Percentiles rank a stretch among this genome's conserved stretches.
These are phyloP conservation scores for Myotis planiceps DNA, from an alignment of 2,797 vertebrate genomes.

Conservation along the genomic window DNA sequence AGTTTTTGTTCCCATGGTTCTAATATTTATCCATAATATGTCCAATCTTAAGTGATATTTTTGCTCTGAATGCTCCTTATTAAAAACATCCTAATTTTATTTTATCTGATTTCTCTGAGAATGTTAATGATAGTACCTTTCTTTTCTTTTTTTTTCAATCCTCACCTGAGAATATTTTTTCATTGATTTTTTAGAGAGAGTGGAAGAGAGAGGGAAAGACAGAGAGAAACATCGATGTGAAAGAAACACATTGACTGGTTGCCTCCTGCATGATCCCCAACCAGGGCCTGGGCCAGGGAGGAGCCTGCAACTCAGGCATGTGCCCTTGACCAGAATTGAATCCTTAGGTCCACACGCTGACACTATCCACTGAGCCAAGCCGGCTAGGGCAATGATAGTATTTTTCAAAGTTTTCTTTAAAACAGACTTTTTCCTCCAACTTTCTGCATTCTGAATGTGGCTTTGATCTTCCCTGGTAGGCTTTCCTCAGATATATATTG, in stretches of 20 bases:
- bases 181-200: too few relatives aligned
- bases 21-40: neutral
- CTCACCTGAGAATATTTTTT: too few relatives aligned
- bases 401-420: constrained; percentile 33
- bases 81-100: constrained; percentile 12
- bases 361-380: too few relatives aligned
- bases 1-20: neutral
- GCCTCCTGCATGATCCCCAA: too few relatives aligned
- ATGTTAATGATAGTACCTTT: neutral
- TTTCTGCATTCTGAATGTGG: neutral
- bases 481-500: neutral
- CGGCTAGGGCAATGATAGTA: neutral
- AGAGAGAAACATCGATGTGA: too few relatives aligned
- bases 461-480: neutral
- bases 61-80: neutral
- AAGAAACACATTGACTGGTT: too few relatives aligned
- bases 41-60: neutral
- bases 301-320: too few relatives aligned
- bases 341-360: too few relatives aligned
- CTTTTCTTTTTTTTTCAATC: too few relatives aligned
- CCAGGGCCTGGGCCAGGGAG: too few relatives aligned
- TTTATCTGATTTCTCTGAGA: neutral
- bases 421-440: neutral
- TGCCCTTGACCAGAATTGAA: too few relatives aligned
- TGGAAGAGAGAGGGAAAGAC: too few relatives aligned